These are phyloP conservation scores for Itoplectis maculator DNA, from an alignment of 2,888 invertebrate genomes.

Conservation along the genomic window DNA sequence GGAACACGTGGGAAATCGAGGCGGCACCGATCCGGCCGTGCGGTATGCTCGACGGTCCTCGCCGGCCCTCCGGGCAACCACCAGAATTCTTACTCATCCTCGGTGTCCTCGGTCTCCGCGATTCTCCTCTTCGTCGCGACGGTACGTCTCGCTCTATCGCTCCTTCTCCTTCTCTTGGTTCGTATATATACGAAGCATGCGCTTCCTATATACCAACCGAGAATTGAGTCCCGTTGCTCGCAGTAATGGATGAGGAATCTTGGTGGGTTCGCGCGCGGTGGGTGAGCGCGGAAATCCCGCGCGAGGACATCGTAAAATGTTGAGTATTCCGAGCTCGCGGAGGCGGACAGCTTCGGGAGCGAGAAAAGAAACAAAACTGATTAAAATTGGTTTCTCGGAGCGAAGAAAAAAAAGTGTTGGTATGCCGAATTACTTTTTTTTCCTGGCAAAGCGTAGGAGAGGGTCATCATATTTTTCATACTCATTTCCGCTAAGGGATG, in stretches of 20 bases:
- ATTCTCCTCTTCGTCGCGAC: no score
- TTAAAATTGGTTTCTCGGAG: no score
- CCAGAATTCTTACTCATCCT: conserved; percentile 51
- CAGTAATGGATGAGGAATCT: conserved; percentile 63
- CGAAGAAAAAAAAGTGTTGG: background rate
- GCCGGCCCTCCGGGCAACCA: conserved; percentile 50
- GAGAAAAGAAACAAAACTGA: no score
- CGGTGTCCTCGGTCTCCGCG: conserved; percentile 21
- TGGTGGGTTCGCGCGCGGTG: background rate
- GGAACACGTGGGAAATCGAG: conserved; percentile 75
- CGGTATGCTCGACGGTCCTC: background rate
- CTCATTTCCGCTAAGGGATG: background rate
- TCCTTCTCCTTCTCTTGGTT: no score
- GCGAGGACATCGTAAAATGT: conserved; percentile 8
- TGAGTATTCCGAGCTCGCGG: background rate
- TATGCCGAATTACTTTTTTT: background rate
- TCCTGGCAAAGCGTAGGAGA: no score
- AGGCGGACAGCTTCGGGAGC: background rate
- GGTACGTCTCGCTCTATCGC: conserved; percentile 31
- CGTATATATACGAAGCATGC: background rate
- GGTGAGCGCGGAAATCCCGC: background rate
- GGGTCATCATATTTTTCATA: no score
- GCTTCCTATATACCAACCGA: conserved; percentile 41
- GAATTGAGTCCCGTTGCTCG: conserved; percentile 49
- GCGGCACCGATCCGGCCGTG: conserved; percentile 55